Evolutionary conservation across 2,113 vertebrate genomes (phyloP).

Genomic region (Pachypanchax playfairii): DNA sequence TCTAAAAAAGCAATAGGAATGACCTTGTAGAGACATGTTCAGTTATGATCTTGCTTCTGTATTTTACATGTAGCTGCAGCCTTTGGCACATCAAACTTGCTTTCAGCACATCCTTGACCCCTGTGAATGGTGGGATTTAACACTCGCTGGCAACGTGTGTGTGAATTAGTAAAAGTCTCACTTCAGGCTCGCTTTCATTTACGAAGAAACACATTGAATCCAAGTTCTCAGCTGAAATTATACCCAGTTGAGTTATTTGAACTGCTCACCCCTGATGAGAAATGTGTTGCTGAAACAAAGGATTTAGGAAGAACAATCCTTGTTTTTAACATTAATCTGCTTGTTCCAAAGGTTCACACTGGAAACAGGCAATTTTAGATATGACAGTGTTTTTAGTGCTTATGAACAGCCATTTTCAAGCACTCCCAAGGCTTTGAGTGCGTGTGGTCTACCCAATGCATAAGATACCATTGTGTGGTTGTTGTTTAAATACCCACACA

Average conservation of each 20-base stretch:
- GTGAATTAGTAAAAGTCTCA: slow-evolving; percentile 19
- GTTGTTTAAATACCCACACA: slow-evolving; percentile 32
- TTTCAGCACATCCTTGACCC: slow-evolving; percentile 55
- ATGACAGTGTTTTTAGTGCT: neutral
- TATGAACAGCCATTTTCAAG: neutral
- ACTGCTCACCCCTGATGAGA: too few species aligned
- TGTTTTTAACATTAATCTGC: slow-evolving; percentile 19
- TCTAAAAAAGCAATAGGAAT: slow-evolving; percentile 43
- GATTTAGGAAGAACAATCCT: slow-evolving; percentile 4
- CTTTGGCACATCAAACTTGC: slow-evolving; percentile 52
- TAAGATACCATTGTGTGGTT: slow-evolving; percentile 26
- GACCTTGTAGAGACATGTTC: slow-evolving; percentile 76
- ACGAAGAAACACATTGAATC: too few species aligned
- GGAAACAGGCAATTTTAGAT: too few species aligned
- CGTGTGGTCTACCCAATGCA: slow-evolving; percentile 37
- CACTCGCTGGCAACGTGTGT: slow-evolving; percentile 45
- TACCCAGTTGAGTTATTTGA: slow-evolving; percentile 14
- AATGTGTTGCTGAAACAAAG: too few species aligned
- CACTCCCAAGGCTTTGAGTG: slow-evolving; percentile 33
- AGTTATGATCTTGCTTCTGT: slow-evolving; percentile 50
- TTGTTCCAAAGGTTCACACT: too few species aligned
- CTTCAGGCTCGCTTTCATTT: slow-evolving; percentile 31
- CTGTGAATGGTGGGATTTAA: slow-evolving; percentile 55
- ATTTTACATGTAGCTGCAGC: slow-evolving; percentile 51
- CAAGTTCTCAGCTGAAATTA: slow-evolving; percentile 10